A percentile compares a stretch with the other conserved stretches of the same genome.
Conservation (phyloP, 2,113 vertebrate species). For the Bubalus kerabau region DNA sequence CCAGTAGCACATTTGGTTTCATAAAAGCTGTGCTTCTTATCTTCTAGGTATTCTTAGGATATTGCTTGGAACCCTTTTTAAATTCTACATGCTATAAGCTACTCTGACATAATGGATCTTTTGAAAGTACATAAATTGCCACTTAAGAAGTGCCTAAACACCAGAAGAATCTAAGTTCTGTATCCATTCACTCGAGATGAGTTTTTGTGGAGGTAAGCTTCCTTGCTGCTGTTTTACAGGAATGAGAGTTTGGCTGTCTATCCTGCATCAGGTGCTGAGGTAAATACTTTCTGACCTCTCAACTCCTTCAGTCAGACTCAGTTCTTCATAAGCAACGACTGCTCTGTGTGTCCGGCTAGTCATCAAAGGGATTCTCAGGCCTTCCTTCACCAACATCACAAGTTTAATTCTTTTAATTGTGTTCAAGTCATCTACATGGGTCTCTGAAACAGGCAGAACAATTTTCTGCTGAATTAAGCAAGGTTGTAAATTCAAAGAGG, state of each 20-base stretch:
- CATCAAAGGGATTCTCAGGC: not conserved
- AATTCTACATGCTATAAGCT: not conserved
- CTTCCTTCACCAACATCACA: not conserved
- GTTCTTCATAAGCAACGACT: not conserved
- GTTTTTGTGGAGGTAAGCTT: not conserved
- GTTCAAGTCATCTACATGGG: not conserved
- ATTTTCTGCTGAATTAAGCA: conserved; percentile 68
- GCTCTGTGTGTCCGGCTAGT: not conserved
- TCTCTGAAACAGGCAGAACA: not conserved
- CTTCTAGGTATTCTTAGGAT: not conserved
- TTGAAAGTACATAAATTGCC: not conserved
- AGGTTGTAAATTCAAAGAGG: conserved; percentile 50
- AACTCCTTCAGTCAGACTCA: not conserved
- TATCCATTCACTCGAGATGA: not conserved
- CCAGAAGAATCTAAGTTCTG: not conserved
- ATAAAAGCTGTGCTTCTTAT: not conserved
- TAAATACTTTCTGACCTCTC: not conserved
- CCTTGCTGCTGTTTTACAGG: not conserved
- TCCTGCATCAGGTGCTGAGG: rapidly evolving
- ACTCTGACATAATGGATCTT: not conserved
- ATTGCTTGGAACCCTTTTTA: not conserved
- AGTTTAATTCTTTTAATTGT: conserved; percentile 13
- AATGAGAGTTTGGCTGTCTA: not conserved
- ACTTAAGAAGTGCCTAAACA: not conserved
- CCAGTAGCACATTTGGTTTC: not conserved